Conservation (phyloP, 2,797 vertebrate species). For the Sebastes nivosus region DNA sequence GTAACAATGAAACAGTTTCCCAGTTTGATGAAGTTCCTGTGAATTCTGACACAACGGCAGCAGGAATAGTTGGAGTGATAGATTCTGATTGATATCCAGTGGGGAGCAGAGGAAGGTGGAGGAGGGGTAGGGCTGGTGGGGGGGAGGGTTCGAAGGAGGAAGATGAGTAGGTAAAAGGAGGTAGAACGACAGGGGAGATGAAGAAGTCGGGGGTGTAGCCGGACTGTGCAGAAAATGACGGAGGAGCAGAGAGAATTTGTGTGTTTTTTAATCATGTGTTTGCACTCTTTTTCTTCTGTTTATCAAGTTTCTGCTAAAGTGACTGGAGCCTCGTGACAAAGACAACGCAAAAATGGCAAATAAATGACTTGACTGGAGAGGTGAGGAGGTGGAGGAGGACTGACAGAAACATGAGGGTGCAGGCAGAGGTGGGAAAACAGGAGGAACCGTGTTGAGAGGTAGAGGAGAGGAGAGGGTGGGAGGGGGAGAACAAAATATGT, state of each 20-base stretch:
- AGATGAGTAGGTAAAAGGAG: conserved; percentile 5
- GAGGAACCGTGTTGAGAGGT: not conserved
- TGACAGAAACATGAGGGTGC: not conserved
- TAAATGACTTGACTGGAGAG: not conserved
- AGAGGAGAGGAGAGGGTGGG: not conserved
- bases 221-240: not conserved
- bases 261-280: conserved; percentile 7
- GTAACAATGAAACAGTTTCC: conserved; percentile 80
- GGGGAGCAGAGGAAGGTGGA: conserved; percentile 53
- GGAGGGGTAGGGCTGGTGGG: not conserved
- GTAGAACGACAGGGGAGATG: not conserved
- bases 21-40: conserved; percentile 79
- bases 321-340: not conserved
- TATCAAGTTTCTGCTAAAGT: not conserved
- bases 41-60: conserved; percentile 82
- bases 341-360: not conserved
- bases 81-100: conserved; percentile 85
- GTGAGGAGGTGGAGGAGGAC: not conserved
- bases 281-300: not conserved
- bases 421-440: conserved; percentile 23
- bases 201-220: not conserved
- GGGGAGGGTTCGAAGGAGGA: not conserved
- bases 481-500: not conserved
- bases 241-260: not conserved
- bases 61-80: conserved; percentile 82